Evolutionary conservation across 2,113 vertebrate genomes (phyloP), one percentile per base, ranked within the genome.

Genomic region (Progne subis): DNA sequence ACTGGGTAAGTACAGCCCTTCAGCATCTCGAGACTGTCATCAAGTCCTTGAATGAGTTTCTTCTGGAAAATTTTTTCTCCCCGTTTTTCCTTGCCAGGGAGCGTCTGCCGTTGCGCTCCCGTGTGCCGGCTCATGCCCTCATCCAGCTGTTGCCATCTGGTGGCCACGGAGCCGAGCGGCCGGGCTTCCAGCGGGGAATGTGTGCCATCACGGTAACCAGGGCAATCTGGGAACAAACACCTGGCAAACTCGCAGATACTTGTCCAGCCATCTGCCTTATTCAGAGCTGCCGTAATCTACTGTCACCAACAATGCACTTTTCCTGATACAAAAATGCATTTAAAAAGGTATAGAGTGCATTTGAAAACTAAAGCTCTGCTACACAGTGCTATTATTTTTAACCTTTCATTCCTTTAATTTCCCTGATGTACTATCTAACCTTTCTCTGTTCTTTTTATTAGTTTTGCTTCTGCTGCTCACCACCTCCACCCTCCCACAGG

Each of bases 91-190:
- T 8, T 1, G 47, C 43, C 15, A 0, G 29, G 34, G 18, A 0
- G 5, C 7, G 64, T 11, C 64, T 0, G 41, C 1, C 1, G 9
- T 0, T 0, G 11, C 11, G 4, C 57, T 8, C 14, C 41, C 41
- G 9, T 5, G 82, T 3, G 47, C 55, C 11, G 29, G 1, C 57
- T 2, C 49, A 3, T 55, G 49, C 49, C 71, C 86, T 3, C 52
- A 4, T n/a, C 81, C 81, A 24, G 71, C 93, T 84, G 86, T 89
- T 85, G 91, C 94, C 95, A 85, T 34, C 94, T 95, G 94, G 53
- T 25, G 94, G 94, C 88, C 24, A 1, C 0, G 6, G 56, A 1
- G 24, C 15, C 6, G 44, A 26, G 82, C 44, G 3, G 44, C 78
- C 49, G 14, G 34, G 57, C 70, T 81, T 57, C 82, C 80, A 25